Percentiles rank a stretch among this genome's conserved stretches.
phyloP scores from a whole-genome alignment of 2,888 invertebrate genomes.

The Unio delphinus region DNA sequence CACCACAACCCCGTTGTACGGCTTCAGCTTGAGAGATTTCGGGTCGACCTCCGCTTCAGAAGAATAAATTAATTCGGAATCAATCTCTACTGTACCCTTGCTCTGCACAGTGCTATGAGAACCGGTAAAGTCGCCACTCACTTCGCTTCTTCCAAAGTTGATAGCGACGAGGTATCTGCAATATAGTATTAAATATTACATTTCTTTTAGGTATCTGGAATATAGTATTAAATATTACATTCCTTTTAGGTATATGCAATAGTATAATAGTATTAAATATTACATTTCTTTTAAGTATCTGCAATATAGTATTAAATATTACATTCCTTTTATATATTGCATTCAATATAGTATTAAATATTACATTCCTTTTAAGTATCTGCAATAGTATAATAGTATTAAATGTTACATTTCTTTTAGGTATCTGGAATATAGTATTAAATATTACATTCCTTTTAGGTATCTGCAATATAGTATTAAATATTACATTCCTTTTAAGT shows the following conservation, averaged over 20 bases:
- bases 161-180: constrained; percentile 62
- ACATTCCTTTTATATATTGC: neutral
- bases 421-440: too few species aligned
- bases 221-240: neutral
- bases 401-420: too few species aligned
- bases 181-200: constrained; percentile 5
- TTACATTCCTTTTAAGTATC: too few species aligned
- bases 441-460: too few species aligned
- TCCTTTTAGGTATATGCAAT: neutral
- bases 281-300: neutral
- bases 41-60: constrained; percentile 41
- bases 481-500: too few species aligned
- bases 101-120: constrained; percentile 44
- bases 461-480: too few species aligned
- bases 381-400: too few species aligned
- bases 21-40: constrained; percentile 40
- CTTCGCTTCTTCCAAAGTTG: constrained; percentile 53
- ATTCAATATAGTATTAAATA: too few species aligned
- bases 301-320: neutral
- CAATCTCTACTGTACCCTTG: constrained; percentile 43
- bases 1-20: constrained; percentile 60
- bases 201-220: neutral
- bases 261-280: constrained; percentile 1
- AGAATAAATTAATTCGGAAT: constrained; percentile 32
- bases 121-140: constrained; percentile 47